phyloP scores from a whole-genome alignment of 2,113 vertebrate genomes.

The Lota lota region DNA sequence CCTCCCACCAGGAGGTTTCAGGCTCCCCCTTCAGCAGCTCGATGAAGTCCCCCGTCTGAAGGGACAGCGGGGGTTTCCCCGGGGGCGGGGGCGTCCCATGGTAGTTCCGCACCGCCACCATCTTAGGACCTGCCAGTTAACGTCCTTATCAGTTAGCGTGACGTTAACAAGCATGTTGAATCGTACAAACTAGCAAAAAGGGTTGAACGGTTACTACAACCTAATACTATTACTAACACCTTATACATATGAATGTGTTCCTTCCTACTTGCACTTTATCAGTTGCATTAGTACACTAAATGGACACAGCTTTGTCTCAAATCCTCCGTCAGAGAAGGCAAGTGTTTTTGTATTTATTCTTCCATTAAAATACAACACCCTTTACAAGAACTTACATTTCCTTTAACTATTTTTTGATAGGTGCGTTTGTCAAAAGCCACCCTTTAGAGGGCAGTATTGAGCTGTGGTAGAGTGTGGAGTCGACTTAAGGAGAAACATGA shows the following conservation, averaged over 20 bases:
- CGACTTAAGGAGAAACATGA: no score
- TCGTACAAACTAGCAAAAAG: background rate
- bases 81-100: constrained; percentile 84
- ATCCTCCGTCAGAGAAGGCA: no score
- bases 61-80: constrained; percentile 82
- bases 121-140: constrained; percentile 84
- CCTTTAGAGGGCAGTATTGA: constrained; percentile 71
- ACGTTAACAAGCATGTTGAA: background rate
- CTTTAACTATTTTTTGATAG: background rate
- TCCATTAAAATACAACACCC: no score
- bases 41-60: constrained; percentile 89
- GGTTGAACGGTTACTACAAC: background rate
- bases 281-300: no score
- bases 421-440: background rate
- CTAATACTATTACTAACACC: background rate
- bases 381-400: background rate
- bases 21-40: constrained; percentile 93
- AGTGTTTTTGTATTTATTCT: no score
- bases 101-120: constrained; percentile 93
- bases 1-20: constrained; percentile 94
- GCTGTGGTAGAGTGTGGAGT: constrained; percentile 11
- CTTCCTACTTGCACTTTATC: no score
- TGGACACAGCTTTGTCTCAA: no score
- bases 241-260: background rate
- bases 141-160: background rate